Base-by-base conservation (phyloP, 1,140 invertebrate species). In the Solenopsis fugax region DNA sequence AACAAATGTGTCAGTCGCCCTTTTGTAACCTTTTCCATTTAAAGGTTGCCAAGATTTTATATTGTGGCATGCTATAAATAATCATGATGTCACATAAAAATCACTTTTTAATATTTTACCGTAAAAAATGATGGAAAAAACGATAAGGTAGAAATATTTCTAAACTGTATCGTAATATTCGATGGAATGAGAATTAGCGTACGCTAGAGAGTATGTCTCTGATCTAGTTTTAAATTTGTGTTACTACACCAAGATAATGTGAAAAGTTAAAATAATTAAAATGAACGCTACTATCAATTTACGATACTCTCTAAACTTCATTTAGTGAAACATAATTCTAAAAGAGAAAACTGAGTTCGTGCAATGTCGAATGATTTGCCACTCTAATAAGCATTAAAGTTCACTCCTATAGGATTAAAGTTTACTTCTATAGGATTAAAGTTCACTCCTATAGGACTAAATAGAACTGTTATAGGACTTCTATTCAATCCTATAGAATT, bases 21-120 rank as follows among this genome's bases (percentile, higher is more conserved):
- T 84, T 84, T 84, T 84, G 0, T 21, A 84, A 84, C 80, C 80
- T 84, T 84, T 84, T 84, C 80, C 69, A 84, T 84, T 84, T 84
- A 84, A 84, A 84, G 80, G 80, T 84, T 75, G 80, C 80, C 80
- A 84, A 75, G 80, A 75, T 60, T 69, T 81, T 81, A 71, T 82
- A 65, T 45, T 29, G n/a, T 34, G 34, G 9, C 1, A 4, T 41
- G 12, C 54, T 73, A 82, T 82, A 84, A 84, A 84, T 84, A 84
- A 56, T 60, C 13, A 41, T 45, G 16, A 10, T 80, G 60, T 52
- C 52, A 41, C 24, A n/a, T 78, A 1, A 78, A 48, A 65, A 78
- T 78, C 12, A 52, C 7, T 60, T 73, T 73, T 16, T 37, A 72
- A 60, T 37, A 60, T 12, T 60, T 60, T 48, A 48, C 41, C 1